A percentile compares a stretch with the other conserved stretches of the same genome.
Evolutionary conservation across 2,797 vertebrate genomes (phyloP).

Genomic region (Cryptoprocta ferox): DNA sequence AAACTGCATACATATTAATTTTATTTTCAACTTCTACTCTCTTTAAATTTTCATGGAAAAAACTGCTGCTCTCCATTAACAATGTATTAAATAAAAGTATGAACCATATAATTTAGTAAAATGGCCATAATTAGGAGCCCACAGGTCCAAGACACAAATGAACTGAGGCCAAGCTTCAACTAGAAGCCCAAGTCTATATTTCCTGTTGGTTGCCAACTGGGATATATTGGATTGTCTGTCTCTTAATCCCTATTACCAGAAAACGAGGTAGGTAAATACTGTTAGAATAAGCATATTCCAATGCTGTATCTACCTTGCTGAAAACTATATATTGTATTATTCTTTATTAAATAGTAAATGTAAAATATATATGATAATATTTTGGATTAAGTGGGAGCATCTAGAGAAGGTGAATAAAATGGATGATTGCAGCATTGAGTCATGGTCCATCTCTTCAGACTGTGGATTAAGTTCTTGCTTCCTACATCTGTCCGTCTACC

Average conservation of each 20-base stretch:
- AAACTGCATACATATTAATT: not conserved
- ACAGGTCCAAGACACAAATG: not conserved
- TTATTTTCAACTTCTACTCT: not conserved
- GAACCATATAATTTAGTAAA: not conserved
- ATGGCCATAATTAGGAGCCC: not conserved
- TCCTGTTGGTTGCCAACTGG: not conserved
- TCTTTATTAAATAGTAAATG: not conserved
- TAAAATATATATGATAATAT: not conserved
- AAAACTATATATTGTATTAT: not conserved
- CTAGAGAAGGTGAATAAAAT: not conserved
- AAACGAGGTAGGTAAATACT: not conserved
- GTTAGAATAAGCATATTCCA: not conserved
- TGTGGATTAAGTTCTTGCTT: not conserved
- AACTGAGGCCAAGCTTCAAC: not conserved
- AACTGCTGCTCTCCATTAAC: not conserved
- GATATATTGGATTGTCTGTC: not conserved
- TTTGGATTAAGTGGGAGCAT: not conserved
- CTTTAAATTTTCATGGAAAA: conserved; percentile 4
- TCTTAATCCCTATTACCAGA: not conserved
- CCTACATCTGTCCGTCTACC: not conserved
- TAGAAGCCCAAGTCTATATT: not conserved
- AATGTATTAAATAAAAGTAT: not conserved
- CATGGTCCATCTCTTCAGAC: not conserved
- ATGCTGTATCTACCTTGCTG: not conserved
- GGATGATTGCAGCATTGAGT: not conserved